Conservation (phyloP, 53 echinoderm and acorn worm genomes). For the Luidia sarsii region DNA sequence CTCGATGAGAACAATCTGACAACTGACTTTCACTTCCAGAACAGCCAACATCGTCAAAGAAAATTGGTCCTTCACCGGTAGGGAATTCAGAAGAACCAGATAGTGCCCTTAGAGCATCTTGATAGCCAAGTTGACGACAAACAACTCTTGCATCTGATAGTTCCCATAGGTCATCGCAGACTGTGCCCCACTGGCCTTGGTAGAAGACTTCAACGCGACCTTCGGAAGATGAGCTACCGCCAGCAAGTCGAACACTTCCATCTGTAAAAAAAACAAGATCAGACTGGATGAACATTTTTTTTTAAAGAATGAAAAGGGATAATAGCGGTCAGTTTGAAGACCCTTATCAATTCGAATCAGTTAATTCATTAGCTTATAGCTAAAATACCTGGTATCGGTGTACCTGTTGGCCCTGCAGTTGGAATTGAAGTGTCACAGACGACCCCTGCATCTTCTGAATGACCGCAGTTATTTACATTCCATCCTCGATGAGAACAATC, state of each 20-base stretch:
- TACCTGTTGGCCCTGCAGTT: neutral
- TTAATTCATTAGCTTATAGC: neutral
- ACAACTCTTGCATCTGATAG: neutral
- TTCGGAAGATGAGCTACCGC: neutral
- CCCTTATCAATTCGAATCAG: neutral
- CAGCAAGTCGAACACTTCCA: constrained; percentile 7
- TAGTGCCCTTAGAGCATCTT: neutral
- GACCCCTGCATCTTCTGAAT: constrained; percentile 49
- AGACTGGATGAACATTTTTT: neutral
- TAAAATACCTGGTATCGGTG: neutral
- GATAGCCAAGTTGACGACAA: constrained; percentile 16
- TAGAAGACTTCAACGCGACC: constrained; percentile 18
- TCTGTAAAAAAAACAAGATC: neutral
- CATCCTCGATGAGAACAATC: constrained; percentile 13
- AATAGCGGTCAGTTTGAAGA: neutral
- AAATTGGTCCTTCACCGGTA: neutral
- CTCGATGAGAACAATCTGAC: neutral
- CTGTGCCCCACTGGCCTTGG: constrained; percentile 12
- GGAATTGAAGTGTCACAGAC: neutral
- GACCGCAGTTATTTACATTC: constrained; percentile 18
- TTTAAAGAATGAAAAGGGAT: too few relatives aligned
- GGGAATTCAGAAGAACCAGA: neutral
- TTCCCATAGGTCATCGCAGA: constrained; percentile 12
- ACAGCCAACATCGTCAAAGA: neutral
- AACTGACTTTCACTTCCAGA: neutral